Conservation (phyloP, 2,797 vertebrate species). For the Anguilla pacifica region DNA sequence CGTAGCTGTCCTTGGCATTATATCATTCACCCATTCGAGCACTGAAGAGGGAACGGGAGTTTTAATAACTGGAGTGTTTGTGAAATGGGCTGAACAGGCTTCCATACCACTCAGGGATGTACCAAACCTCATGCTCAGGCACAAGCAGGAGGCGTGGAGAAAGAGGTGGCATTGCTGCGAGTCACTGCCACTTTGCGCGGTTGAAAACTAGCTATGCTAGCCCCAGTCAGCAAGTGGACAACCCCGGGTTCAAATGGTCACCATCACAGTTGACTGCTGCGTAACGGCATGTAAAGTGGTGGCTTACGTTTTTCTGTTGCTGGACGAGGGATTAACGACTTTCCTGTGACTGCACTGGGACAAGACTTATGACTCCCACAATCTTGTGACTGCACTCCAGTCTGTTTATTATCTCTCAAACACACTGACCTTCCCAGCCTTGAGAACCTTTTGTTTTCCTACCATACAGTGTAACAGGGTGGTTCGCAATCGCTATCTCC, state of each 20-base stretch:
- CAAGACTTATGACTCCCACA: neutral
- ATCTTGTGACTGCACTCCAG: neutral
- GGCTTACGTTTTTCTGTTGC: neutral
- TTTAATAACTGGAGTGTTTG: slow-evolving; percentile 44
- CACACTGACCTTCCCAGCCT: no score
- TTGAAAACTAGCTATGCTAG: slow-evolving; percentile 47
- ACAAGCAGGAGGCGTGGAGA: slow-evolving; percentile 38
- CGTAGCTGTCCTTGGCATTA: neutral
- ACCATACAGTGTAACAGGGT: no score
- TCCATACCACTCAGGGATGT: slow-evolving; percentile 41
- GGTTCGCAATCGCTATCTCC: no score
- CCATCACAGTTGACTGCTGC: slow-evolving; percentile 24
- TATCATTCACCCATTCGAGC: neutral
- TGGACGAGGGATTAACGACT: neutral
- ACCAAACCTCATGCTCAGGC: slow-evolving; percentile 50
- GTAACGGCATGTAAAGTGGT: neutral
- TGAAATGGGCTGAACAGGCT: slow-evolving; percentile 57
- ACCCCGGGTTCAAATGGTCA: slow-evolving; percentile 39
- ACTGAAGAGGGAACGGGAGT: slow-evolving; percentile 32
- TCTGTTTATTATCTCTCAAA: neutral
- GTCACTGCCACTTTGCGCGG: slow-evolving; percentile 39
- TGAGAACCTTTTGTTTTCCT: no score
- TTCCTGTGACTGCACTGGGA: neutral
- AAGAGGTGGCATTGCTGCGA: slow-evolving; percentile 43
- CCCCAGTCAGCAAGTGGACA: slow-evolving; percentile 50